Base-by-base conservation (phyloP, 1,140 invertebrate genomes). In the Maniola jurtina region DNA sequence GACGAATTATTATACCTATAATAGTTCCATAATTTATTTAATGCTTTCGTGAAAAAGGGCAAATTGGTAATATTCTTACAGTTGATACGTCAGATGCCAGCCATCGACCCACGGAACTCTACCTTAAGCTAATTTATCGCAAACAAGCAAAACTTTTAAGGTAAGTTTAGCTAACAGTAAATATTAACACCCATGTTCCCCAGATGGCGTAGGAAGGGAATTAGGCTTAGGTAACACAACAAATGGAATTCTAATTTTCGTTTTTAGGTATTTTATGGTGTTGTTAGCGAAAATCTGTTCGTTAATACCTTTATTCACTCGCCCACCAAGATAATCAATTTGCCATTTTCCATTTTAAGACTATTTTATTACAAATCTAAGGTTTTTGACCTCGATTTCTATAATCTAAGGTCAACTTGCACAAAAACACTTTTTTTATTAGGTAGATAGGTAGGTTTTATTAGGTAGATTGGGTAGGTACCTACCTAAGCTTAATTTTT, bases 201-300 rank as follows among this genome's bases (percentile, higher is more conserved):
- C 50, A 33, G 50, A 34, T 54, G 13, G 54, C 54, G 54, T 55
- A 55, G 54, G 54, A 55, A 35, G 54, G 34, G 54, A 55, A 55
- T 55, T 35, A 55, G 54, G 14, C 6, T 52, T n/a, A 48, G 2
- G 2, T 38, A 9, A 38, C 8, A 52, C 14, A 55, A 35, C 13
- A n/a, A 34, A 55, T 36, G 54, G 25, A 76, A 77, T 69, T 70
- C 65, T 72, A 74, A 68, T 35, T 52, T 58, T 61, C 50, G 66
- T 72, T 80, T 69, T 72, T 68, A 63, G 73, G 38, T 60, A 66
- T 77, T 81, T 81, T 84, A 81, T 80, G 54, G 72, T 5, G 69
- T 75, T 83, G 75, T 80, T 82, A 82, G 70, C 76, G 70, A 74
- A 85, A 78, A 76, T 80, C 70, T 76, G 77, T 72, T 68, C 76